Conservation (phyloP, 2,888 invertebrate genomes). For the Helleia helle region DNA sequence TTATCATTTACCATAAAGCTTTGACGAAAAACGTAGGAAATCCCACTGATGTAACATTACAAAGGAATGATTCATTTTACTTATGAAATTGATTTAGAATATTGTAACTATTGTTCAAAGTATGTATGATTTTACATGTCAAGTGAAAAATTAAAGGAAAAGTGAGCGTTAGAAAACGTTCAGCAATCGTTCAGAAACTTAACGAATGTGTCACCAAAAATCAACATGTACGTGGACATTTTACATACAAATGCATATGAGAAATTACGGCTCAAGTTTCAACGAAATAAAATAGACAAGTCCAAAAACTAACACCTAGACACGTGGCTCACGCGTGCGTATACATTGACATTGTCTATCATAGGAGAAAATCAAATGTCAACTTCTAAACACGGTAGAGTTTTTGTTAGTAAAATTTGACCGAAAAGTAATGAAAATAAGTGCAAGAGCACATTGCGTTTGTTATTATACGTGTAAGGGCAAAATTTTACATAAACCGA, state of each 20-base stretch:
- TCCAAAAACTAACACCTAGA: constrained; percentile 30
- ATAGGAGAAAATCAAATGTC: constrained; percentile 14
- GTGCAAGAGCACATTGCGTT: no score
- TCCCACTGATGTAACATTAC: not conserved
- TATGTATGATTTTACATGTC: no score
- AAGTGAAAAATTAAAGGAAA: no score
- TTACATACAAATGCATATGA: not conserved
- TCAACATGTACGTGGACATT: no score
- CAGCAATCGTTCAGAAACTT: no score
- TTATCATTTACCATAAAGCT: constrained; percentile 10
- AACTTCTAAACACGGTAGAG: not conserved
- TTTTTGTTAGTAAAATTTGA: no score
- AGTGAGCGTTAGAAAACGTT: no score
- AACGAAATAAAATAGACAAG: constrained; percentile 1
- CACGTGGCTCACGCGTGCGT: constrained; percentile 48
- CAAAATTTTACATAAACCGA: no score
- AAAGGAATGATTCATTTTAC: not conserved
- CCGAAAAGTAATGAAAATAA: no score
- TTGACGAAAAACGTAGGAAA: constrained; percentile 1
- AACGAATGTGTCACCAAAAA: no score
- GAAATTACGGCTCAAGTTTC: constrained; percentile 2
- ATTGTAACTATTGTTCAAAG: not conserved
- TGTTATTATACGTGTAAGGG: no score
- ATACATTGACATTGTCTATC: not conserved
- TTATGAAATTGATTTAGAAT: not conserved